Evolutionary conservation across 2,113 vertebrate species (phyloP).

Genomic region (Prionailurus viverrinus): DNA sequence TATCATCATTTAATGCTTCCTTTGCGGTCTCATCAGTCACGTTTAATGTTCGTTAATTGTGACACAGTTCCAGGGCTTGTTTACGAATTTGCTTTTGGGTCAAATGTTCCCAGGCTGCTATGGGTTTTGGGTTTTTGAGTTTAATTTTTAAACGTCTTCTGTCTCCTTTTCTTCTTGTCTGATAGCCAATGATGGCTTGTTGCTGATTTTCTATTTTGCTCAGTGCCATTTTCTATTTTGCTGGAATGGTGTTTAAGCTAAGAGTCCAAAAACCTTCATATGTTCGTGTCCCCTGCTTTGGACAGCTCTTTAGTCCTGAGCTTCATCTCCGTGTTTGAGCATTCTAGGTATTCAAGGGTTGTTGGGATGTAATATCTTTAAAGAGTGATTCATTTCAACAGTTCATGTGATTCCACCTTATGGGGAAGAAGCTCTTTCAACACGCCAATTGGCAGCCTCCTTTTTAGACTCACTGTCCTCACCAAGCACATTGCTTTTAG

Average conservation of each 20-base stretch:
- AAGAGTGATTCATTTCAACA: neutral
- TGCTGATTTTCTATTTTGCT: neutral
- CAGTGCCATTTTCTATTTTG: neutral
- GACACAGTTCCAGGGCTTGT: neutral
- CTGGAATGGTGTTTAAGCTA: neutral
- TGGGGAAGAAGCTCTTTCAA: neutral
- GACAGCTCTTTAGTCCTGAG: neutral
- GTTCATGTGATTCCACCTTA: neutral
- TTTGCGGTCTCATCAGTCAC: neutral
- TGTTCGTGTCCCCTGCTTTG: neutral
- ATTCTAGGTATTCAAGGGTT: neutral
- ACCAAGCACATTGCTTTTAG: neutral
- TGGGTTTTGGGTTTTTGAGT: neutral
- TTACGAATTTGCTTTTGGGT: neutral
- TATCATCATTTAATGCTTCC: neutral
- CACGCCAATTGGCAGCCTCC: neutral
- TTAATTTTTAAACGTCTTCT: constrained; percentile 22
- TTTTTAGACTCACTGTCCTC: neutral
- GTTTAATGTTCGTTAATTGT: neutral
- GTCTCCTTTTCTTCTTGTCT: neutral
- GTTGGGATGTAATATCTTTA: neutral
- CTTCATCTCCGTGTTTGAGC: neutral
- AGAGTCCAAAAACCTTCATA: neutral
- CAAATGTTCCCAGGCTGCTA: neutral
- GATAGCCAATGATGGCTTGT: neutral